Evolutionary conservation across 1,140 invertebrate species (phyloP).

Genomic region (Zaprionus vittiger): DNA sequence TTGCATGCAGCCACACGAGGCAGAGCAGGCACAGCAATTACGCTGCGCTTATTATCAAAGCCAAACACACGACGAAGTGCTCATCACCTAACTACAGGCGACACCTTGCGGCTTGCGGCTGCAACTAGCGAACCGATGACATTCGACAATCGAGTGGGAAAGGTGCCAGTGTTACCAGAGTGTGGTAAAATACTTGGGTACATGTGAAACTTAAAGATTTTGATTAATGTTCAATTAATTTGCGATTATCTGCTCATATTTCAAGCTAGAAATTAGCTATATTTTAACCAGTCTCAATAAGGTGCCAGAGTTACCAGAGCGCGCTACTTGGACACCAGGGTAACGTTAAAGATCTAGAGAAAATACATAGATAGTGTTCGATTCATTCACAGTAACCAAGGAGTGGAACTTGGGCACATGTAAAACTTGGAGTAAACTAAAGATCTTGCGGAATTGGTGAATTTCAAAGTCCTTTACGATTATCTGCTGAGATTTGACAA

Average conservation of each 20-base stretch:
- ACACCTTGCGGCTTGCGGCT: constrained; percentile 1
- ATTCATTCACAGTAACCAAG: no score
- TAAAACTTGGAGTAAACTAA: no score
- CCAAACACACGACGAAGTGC: constrained; percentile 14
- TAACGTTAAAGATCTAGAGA: not conserved
- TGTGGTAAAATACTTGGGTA: not conserved
- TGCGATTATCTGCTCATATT: not conserved
- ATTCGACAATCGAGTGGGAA: not conserved
- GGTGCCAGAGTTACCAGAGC: no score
- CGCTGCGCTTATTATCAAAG: constrained; percentile 19
- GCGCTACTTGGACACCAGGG: no score
- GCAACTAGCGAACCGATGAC: constrained; percentile 6
- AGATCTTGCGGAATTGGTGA: not conserved
- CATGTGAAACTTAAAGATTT: not conserved
- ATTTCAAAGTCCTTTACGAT: not conserved
- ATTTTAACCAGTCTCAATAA: no score
- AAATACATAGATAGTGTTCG: not conserved
- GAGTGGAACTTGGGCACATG: no score
- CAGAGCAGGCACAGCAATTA: constrained; percentile 28
- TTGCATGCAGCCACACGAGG: constrained; percentile 4
- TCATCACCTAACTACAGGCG: constrained; percentile 14
- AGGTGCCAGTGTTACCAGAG: not conserved
- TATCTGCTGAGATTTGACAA: not conserved
- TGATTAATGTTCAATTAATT: not conserved
- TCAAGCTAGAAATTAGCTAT: no score